These are phyloP conservation scores for Melitaea cinxia DNA, from an alignment of 1,140 invertebrate genomes.

Conservation along the genomic window DNA sequence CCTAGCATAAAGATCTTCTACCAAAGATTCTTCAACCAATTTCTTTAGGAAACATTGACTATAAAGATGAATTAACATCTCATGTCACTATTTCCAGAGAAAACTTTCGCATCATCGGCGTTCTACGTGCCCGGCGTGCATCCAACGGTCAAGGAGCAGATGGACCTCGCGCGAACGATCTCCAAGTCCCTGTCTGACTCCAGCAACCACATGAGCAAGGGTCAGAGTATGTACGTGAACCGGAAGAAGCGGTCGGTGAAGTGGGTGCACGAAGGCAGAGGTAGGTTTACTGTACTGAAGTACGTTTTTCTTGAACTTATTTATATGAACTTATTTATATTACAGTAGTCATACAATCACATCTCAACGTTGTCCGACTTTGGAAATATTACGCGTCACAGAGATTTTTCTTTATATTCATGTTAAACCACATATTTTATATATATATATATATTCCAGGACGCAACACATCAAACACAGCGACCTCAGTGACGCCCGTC, in stretches of 20 bases:
- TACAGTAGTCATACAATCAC: too few relatives aligned
- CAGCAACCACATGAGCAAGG: constrained; percentile 94
- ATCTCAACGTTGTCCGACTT: too few relatives aligned
- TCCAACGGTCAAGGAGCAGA: constrained; percentile 97
- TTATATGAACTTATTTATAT: too few relatives aligned
- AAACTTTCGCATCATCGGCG: constrained; percentile 95
- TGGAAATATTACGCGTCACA: too few relatives aligned
- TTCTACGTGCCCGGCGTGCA: constrained; percentile 95
- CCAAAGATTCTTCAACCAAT: too few relatives aligned
- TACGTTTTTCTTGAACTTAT: too few relatives aligned
- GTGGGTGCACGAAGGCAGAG: constrained; percentile 95
- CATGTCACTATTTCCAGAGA: constrained; percentile 85
- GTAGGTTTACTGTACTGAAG: too few relatives aligned
- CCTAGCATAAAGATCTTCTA: too few relatives aligned
- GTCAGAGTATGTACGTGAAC: constrained; percentile 97
- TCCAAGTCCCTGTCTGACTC: constrained; percentile 95
- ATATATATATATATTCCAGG: constrained; percentile 54
- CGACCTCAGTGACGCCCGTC: constrained; percentile 76
- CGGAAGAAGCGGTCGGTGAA: constrained; percentile 95
- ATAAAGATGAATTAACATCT: background rate
- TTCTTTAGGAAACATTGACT: background rate
- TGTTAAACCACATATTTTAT: background rate
- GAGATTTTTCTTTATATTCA: background rate
- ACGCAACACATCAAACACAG: constrained; percentile 78
- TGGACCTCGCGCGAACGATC: constrained; percentile 94